These are phyloP conservation scores for Enteromius treurensis DNA, from an alignment of 2,797 vertebrate species.

Conservation along the genomic window DNA sequence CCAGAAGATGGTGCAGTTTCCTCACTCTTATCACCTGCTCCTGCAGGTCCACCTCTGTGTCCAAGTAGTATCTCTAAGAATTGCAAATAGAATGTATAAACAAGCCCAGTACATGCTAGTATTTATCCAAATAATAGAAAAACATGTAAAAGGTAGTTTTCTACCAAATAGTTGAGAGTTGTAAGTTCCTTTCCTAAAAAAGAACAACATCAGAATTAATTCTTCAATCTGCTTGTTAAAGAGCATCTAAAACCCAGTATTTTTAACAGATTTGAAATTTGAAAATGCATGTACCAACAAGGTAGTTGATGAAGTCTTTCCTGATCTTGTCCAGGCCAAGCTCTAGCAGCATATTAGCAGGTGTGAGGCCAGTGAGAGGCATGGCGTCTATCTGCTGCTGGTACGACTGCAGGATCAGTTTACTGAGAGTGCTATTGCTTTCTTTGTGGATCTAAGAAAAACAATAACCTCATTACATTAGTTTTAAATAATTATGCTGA, in stretches of 20 bases:
- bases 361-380: slow-evolving; percentile 82
- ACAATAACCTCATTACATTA: background rate
- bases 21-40: slow-evolving; percentile 88
- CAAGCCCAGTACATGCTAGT: background rate
- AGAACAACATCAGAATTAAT: background rate
- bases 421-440: slow-evolving; percentile 89
- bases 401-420: slow-evolving; percentile 90
- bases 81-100: slow-evolving; percentile 27
- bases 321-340: slow-evolving; percentile 96
- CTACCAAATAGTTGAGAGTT: slow-evolving; percentile 90
- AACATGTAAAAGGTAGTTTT: slow-evolving; percentile 43
- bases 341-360: slow-evolving; percentile 91
- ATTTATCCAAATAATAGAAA: background rate
- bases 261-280: background rate
- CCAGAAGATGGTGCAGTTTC: slow-evolving; percentile 95
- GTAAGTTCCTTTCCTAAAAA: slow-evolving; percentile 88
- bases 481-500: background rate
- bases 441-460: slow-evolving; percentile 87
- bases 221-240: background rate
- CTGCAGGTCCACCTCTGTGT: slow-evolving; percentile 83
- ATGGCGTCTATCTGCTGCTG: slow-evolving; percentile 81
- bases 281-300: slow-evolving; percentile 63
- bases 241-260: background rate
- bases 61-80: slow-evolving; percentile 87
- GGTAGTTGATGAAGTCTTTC: slow-evolving; percentile 95